Evolutionary conservation across 2,797 vertebrate species (phyloP).

Genomic region (Heterohyrax brucei): DNA sequence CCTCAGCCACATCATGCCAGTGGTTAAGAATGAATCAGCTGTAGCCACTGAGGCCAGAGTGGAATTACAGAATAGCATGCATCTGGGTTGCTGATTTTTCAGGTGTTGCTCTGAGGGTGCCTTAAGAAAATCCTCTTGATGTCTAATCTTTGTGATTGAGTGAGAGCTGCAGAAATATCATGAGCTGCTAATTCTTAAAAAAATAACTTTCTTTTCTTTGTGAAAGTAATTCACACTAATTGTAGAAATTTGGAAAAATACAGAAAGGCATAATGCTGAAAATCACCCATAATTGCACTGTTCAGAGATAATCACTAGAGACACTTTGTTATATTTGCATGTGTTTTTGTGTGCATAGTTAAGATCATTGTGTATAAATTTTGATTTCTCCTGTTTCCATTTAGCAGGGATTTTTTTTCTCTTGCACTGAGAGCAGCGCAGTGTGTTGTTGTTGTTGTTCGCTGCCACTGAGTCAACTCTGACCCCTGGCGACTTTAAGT

Average conservation of each 20-base stretch:
- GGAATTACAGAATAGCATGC: background rate
- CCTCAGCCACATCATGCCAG: constrained; percentile 4
- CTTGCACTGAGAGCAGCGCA: background rate
- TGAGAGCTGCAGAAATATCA: constrained; percentile 69
- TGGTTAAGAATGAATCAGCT: constrained; percentile 15
- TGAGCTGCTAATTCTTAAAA: constrained; percentile 68
- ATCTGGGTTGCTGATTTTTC: constrained; percentile 69
- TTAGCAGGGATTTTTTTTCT: constrained; percentile 50
- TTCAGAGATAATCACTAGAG: constrained; percentile 74
- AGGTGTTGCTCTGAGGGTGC: constrained; percentile 58
- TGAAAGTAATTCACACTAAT: constrained; percentile 77
- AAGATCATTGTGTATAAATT: constrained; percentile 71
- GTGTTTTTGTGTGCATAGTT: constrained; percentile 76
- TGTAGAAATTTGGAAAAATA: constrained; percentile 77
- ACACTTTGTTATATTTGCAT: constrained; percentile 76
- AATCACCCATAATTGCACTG: constrained; percentile 73
- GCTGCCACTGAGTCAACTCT: background rate
- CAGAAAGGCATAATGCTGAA: constrained; percentile 75
- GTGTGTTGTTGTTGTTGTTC: background rate
- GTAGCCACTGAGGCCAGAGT: background rate
- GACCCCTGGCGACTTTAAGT: background rate
- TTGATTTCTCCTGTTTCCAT: constrained; percentile 49
- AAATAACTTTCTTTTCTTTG: constrained; percentile 72
- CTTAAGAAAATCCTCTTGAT: constrained; percentile 74
- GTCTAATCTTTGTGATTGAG: constrained; percentile 70